Conservation (phyloP, 92 coral and sea anemone genomes). For the Paragorgia papillata region DNA sequence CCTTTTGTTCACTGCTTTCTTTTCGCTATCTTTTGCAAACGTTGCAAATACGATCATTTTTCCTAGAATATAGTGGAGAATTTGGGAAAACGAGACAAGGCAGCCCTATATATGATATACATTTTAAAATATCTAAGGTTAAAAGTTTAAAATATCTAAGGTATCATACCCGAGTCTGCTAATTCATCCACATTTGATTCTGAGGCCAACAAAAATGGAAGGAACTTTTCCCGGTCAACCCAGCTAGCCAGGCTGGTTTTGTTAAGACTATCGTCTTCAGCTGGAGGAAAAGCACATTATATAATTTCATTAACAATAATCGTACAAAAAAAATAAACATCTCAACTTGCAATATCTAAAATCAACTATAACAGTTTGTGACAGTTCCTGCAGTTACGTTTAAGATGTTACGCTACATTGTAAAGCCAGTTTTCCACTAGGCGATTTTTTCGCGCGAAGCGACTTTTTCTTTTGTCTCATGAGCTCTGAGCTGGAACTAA, state of each 20-base stretch:
- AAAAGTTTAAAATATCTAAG: too few species aligned
- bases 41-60: slow-evolving; percentile 71
- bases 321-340: too few species aligned
- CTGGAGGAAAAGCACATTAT: neutral
- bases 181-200: slow-evolving; percentile 85
- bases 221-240: slow-evolving; percentile 84
- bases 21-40: slow-evolving; percentile 73
- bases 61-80: slow-evolving; percentile 48
- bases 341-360: too few species aligned
- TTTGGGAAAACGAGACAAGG: neutral
- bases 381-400: too few species aligned
- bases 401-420: too few species aligned
- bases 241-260: slow-evolving; percentile 63
- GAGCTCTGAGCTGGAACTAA: too few species aligned
- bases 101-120: neutral
- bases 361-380: too few species aligned
- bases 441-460: too few species aligned
- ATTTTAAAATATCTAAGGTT: too few species aligned
- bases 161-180: slow-evolving; percentile 82
- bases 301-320: neutral
- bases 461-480: too few species aligned
- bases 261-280: slow-evolving; percentile 4
- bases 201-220: slow-evolving; percentile 73
- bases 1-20: slow-evolving; percentile 74
- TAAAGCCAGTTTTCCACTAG: too few species aligned